Evolutionary conservation across 1,140 invertebrate genomes (phyloP), one percentile per base, ranked within the genome.

Genomic region (Pollicipes pollicipes): DNA sequence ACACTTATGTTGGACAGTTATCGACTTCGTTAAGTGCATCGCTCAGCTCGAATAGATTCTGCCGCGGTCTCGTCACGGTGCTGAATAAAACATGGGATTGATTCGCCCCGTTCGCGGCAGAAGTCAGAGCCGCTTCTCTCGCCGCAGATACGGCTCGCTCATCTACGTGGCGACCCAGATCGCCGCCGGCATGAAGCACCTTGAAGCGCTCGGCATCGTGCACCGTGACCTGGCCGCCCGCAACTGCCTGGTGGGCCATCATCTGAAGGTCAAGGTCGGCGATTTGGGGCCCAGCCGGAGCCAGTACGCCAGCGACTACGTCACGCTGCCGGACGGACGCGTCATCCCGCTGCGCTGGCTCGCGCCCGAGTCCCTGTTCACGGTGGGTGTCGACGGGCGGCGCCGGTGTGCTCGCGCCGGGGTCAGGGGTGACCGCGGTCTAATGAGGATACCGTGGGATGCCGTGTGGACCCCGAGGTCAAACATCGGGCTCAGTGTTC

Each of bases 201-300:
- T 75, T 21, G 73, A 72, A 30, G 64, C 45, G 24, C 71, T 72
- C 28, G 72, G 70, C 58, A 67, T 75, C 78, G 95, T 98, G 16
- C 96, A 98, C 82, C 85, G 95, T 72, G 96, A 98, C 82, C 82
- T 98, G 29, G 95, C 95, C 0, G 93, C 92, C 72, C 82, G 95
- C 29, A 97, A 97, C 80, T 97, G 95, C 77, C 80, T 97, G 24
- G 93, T 97, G 66, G 90, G 90, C 66, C 88, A 89, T 77, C 86
- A 85, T 69, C 91, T 89, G 78, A 85, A 88, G 73, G 86, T 93
- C 70, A 93, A 94, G 82, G 91, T 95, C 73, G 90, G 90, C 70
- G 91, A 95, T 79, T 92, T 93, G 79, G 91, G 90, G 28, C 91
- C 91, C 30, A 90, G 90, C 80, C 90, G 90, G 76, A 88, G 90